Evolutionary conservation across 1,140 invertebrate species (phyloP), one percentile per base, ranked within the genome.

Genomic region (Onthophagus taurus): DNA sequence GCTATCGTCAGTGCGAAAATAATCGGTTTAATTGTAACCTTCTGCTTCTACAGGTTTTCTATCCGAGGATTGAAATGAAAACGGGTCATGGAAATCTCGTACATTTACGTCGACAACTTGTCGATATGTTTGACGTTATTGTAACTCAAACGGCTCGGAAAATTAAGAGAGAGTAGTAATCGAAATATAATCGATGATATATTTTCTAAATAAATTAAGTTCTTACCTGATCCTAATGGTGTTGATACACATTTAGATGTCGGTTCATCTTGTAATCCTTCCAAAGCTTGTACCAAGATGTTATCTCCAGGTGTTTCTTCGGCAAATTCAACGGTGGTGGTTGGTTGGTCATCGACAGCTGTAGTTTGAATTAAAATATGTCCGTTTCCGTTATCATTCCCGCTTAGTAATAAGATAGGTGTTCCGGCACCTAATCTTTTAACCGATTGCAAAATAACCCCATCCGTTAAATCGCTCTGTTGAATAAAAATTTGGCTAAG

Each of bases 361-460:
- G 56, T 51, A 13, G 61, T 59, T 37, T 64, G 61, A 14, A 64
- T 62, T 12, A 64, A 47, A 31, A 64, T 54, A 45, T 61, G 59
- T 18, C 59, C 56, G 34, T 59, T 61, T 23, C 54, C 51, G 26
- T 50, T 52, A 48, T 64, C 61, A 39, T 51, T 51, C 43, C 58
- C 55, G 46, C 58, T 61, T 21, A 64, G 45, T 21, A 64, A 46
- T 18, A 64, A 55, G 29, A 64, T 62, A 17, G 61, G 61, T 11
- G 60, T 51, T 12, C 57, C 54, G n/a, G 50, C 42, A 11, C 59
- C 52, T 29, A 63, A 50, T 31, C 61, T 51, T 51, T 64, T 64
- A 11, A 62, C 57, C 17, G 58, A 58, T 39, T 64, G 61, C 26
- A 64, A 42, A 11, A 62, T 48, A 2, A 64, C 52, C 7, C 58